phyloP scores from a whole-genome alignment of 2,888 invertebrate species.

The Ectemnius lituratus region DNA sequence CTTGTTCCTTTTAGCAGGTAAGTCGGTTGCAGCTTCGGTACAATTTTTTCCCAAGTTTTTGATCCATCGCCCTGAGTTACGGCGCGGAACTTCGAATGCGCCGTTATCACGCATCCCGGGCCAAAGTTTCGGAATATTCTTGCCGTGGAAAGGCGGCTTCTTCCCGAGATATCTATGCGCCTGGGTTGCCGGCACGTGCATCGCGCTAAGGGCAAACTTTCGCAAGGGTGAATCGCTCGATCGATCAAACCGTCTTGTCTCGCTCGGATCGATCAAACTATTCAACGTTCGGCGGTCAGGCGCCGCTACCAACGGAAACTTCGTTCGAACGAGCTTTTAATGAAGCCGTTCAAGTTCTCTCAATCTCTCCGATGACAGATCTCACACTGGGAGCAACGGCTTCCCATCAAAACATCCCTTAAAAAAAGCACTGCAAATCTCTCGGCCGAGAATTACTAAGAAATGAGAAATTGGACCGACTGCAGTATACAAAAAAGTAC shows the following conservation, averaged over 20 bases:
- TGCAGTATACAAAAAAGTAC: too few species aligned
- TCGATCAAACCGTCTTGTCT: conserved; percentile 9
- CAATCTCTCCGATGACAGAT: too few species aligned
- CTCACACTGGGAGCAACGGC: too few species aligned
- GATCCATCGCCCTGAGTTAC: not conserved
- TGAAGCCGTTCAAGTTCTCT: too few species aligned
- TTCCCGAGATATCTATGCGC: not conserved
- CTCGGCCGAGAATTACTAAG: too few species aligned
- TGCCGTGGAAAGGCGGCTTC: not conserved
- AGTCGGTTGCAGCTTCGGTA: not conserved
- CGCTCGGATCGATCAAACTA: conserved; percentile 7
- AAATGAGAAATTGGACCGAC: too few species aligned
- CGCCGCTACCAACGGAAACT: too few species aligned
- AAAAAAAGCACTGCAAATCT: too few species aligned
- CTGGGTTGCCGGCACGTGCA: not conserved
- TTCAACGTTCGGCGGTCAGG: not conserved
- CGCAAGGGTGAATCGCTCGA: not conserved
- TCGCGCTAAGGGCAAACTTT: not conserved
- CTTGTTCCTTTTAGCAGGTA: not conserved
- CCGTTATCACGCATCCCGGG: conserved; percentile 1
- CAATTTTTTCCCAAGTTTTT: not conserved
- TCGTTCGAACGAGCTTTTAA: too few species aligned
- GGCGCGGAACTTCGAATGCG: not conserved
- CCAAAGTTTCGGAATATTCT: not conserved
- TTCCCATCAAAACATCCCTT: too few species aligned